Base-by-base conservation (phyloP, 2,113 vertebrate genomes). In the Origma solitaria region DNA sequence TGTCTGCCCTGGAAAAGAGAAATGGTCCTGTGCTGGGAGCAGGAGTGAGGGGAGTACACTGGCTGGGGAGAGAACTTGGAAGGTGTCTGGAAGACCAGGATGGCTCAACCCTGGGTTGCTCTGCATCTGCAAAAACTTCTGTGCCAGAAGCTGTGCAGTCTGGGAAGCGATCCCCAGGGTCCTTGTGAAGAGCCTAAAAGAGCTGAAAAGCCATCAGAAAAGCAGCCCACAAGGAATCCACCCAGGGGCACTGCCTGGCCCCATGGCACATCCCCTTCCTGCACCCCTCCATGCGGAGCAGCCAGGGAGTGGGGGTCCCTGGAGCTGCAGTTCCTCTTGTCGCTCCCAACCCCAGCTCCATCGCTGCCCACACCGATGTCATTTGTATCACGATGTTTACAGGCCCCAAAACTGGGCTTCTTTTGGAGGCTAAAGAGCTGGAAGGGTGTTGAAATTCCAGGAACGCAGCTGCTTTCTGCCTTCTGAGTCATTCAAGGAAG, bases 261-360 rank as follows among this genome's bases (percentile, higher is more conserved):
- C 2, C 5, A 9, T 2, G 24, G 35, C 38, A 61, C 5, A 3
- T 35, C n/a, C 37, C 49, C 24, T 30, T 51, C 75, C n/a, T 21
- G 2, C 0, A 0, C 40, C 23, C 23, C 66, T 40, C 58, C 5
- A 5, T 2, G 27, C 19, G 20, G 33, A 69, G 49, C n/a, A 33
- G 72, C 24, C 19, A 0, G 4, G 21, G 31, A 9, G 2, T 3
- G 8, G 35, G 6, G 18, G 4, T 30, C 23, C n/a, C 21, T 1
- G 1, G 21, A 57, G 24, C 11, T 56, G 61, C 71, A 62, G 38
- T 20, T 57, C 56, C 45, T 50, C 60, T 47, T 1, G 3, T 42
- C 0, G 0, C 11, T 47, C 40, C n/a, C 8, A 5, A 15, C 10
- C 22, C n/a, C 15, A 66, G 65, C 50, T 56, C 30, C 50, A 7